Evolutionary conservation across 64 coral and sea anemone species (phyloP).

Genomic region (Hydrozoanthus tunicans): DNA sequence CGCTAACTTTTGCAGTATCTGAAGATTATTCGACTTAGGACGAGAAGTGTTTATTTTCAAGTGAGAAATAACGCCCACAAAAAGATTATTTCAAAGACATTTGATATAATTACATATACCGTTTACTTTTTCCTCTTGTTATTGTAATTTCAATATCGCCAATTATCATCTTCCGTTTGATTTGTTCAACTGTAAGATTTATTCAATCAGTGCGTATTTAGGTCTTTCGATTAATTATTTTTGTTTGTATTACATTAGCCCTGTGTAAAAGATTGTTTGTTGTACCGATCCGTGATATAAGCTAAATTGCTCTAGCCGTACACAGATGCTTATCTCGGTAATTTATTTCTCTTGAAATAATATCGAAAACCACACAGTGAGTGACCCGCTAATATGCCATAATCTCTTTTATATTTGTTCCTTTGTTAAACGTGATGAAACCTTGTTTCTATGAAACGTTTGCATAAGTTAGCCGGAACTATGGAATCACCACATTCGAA

Average conservation of each 20-base stretch:
- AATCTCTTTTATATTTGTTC: neutral
- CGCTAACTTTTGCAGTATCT: too few species aligned
- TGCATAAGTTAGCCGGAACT: neutral
- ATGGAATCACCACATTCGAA: neutral
- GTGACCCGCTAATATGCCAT: neutral
- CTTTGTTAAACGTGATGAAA: neutral
- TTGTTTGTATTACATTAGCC: neutral
- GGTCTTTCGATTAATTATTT: constrained; percentile 1
- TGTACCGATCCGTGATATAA: neutral
- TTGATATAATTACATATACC: neutral
- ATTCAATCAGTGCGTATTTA: neutral
- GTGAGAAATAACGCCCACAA: too few species aligned
- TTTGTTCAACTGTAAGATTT: neutral
- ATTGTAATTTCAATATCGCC: neutral
- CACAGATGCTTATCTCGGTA: neutral
- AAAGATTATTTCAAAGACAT: neutral
- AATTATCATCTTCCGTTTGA: neutral
- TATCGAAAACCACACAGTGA: neutral
- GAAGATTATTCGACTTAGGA: too few species aligned
- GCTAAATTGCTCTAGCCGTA: neutral
- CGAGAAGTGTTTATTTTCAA: too few species aligned
- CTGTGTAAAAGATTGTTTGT: neutral
- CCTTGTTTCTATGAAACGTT: neutral
- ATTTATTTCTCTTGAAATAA: neutral
- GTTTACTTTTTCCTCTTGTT: neutral